Base-by-base conservation (phyloP, 1,140 invertebrate species). In the Trichonephila clavata region DNA sequence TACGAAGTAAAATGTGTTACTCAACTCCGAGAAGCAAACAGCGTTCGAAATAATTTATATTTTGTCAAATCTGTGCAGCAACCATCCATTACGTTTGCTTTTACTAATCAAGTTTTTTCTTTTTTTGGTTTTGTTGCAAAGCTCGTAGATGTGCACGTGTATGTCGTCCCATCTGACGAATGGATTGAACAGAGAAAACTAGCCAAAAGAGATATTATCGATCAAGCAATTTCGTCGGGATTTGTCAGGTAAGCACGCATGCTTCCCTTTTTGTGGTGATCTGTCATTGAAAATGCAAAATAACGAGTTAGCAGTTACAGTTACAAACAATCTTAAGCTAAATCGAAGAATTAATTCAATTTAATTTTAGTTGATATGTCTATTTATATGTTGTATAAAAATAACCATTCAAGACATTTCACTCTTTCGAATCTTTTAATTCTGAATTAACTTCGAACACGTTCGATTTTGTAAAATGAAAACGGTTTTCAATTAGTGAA, bases 121-220 rank as follows among this genome's bases (percentile, higher is more conserved):
- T 50, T 50, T 50, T 50, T 50, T 50, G 50, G 50, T 50, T 13
- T 13, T 50, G 50, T 50, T 50, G 50, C 10, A 13, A 95, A 96
- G 96, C 93, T 96, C 77, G 95, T 95, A 88, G 96, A 96, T 94
- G 94, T 96, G 32, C 96, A 96, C 95, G 95, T 96, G 68, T 96
- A 96, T 94, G 94, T 96, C 65, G 95, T 96, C 21, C 96, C 96
- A 43, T 94, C 94, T 68, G 95, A 95, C 24, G 92, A 96, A 88
- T 96, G 96, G 96, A 94, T 95, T 50, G 95, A 95, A 43, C 93
- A 95, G n/a, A 94, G 95, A 88, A 95, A 96, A 93, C 95, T 96
- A 71, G 95, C 96, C 57, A 94, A 95, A 65, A 96, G 96, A 93
- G 95, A 95, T 77, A 95, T 96, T 39, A 94, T 91, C 65, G 93